Base-by-base conservation (phyloP, 2,113 vertebrate species). In the Donacobius atricapilla region DNA sequence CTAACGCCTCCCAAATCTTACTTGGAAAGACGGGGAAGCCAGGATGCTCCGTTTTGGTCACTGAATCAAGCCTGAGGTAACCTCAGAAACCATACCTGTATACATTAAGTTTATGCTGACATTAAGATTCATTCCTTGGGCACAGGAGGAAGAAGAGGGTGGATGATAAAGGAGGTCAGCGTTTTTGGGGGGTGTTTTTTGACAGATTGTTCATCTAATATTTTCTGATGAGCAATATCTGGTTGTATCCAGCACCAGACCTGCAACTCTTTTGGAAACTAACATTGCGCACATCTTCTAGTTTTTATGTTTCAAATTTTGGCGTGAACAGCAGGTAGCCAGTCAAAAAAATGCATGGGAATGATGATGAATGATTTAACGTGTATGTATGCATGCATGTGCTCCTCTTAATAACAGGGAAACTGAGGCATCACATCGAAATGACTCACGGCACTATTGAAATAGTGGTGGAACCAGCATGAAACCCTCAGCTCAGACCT, bases 331-430 rank as follows among this genome's bases (percentile, higher is more conserved):
- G 21, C 63, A 58, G 51, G 24, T 64, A 83, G 50, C 45, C 37
- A 22, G 21, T n/a, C 28, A 81, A 65, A 89, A 87, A 71, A 57
- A 27, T 60, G 35, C 25, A 50, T 73, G 66, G 58, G 66, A 76
- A 65, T 39, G 8, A 21, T 2, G 0, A 15, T 4, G 60, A 78
- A 65, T 51, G 85, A 37, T 87, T 86, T 47, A 20, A 22, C 35
- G 45, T 65, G 68, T 39, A 73, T 86, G 44, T 72, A 37, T 31
- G 35, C 33, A 58, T 30, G 33, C 45, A 71, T 85, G 65, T 70
- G 31, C 21, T n/a, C 53, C 81, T 93, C 61, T 48, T 96, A 97
- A 96, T 96, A 89, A 93, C 80, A 93, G 92, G 83, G 94, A 93
- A 90, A 96, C 92, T 69, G 92, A 96, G 90, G 83, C 92, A 95